Evolutionary conservation across 1,140 invertebrate species (phyloP), one percentile per base, ranked within the genome.

Genomic region (Megathymus violae): DNA sequence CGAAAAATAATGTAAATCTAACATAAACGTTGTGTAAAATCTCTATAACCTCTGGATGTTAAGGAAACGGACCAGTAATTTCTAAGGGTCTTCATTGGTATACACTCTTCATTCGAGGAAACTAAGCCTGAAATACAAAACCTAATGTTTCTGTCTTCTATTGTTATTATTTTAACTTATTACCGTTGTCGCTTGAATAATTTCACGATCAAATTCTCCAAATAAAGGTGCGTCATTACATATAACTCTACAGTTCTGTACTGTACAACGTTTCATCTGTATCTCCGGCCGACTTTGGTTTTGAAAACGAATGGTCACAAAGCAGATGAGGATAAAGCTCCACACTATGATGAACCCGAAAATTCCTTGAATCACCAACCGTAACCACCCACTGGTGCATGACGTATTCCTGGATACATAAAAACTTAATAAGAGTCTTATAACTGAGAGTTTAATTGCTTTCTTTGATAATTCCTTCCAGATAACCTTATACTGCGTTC

Each of bases 311-410:
- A 46, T 41, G 4, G 85, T 56, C 79, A 88, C 81, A 3, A 75
- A 4, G 0, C 88, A 38, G 27, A 90, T 89, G 7, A 90, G 52
- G 4, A 88, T 73, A 59, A 89, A 90, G 50, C 88, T 90, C 4
- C 69, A 47, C 3, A 88, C 83, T 0, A 81, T 89, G 6, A 90
- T 73, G 0, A 67, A 44, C 0, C 82, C 82, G 46, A 87, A 88
- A 10, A 76, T 67, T 0, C 63, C 67, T 44, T 90, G 85, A 0
- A 88, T 78, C 2, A 79, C 40, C 13, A 82, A 15, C 10, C 78
- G 73, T 0, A 89, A 56, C 85, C 86, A 89, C 14, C 85, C 82
- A 3, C 73, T 67, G 50, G 71, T 82, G 61, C 85, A 89, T 51
- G 87, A 88, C 31, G 84, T 70, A 9, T 81, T 76, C 31, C 85